Percentiles rank a stretch among this genome's conserved stretches.
These are phyloP conservation scores for Conistra vaccinii DNA, from an alignment of 2,888 invertebrate species.

Conservation along the genomic window DNA sequence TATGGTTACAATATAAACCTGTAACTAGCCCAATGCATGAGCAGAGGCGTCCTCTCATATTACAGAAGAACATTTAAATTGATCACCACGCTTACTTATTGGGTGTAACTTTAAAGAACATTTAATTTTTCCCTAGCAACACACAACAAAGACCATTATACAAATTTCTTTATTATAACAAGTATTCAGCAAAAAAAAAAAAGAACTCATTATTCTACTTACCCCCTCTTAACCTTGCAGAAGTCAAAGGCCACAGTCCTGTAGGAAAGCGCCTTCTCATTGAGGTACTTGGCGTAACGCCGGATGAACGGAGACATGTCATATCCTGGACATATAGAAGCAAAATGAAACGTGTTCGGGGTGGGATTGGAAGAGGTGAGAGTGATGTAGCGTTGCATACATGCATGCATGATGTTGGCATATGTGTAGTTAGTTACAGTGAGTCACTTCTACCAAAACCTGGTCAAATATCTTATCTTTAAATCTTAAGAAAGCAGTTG, in stretches of 20 bases:
- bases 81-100: not conserved
- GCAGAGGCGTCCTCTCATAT: not conserved
- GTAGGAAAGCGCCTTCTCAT: constrained; percentile 99
- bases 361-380: not conserved
- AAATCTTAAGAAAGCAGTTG: not conserved
- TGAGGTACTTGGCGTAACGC: constrained; percentile 99
- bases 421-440: constrained; percentile 8
- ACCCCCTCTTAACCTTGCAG: constrained; percentile 99
- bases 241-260: constrained; percentile 99
- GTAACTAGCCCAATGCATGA: not conserved
- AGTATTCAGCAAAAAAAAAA: not conserved
- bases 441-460: not conserved
- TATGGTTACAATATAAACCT: not conserved
- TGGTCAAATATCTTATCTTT: not conserved
- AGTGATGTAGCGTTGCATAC: constrained; percentile 36
- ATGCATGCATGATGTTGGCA: constrained; percentile 56
- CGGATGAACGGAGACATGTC: constrained; percentile 99
- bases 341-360: constrained; percentile 41
- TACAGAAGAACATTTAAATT: no score
- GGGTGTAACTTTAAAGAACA: not conserved
- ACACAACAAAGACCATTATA: not conserved
- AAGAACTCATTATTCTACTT: constrained; percentile 74
- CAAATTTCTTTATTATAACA: not conserved
- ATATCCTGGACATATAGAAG: constrained; percentile 93
- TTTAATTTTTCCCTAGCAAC: not conserved